Evolutionary conservation across 2,888 invertebrate genomes (phyloP), one percentile per base, ranked within the genome.

Genomic region (Macrosiphum euphorbiae): DNA sequence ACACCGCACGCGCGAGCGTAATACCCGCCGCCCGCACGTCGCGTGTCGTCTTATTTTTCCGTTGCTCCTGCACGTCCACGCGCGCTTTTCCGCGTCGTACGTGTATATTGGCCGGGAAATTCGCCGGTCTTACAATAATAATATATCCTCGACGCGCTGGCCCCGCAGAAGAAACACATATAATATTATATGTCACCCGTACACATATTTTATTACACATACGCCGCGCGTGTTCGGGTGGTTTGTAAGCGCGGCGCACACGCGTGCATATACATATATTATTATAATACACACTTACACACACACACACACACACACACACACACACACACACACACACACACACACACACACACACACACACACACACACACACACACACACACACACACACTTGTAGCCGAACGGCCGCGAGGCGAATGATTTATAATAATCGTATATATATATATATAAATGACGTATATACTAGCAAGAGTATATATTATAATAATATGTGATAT

Each of bases 401-500:
- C 35, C 35, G 52, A 35, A 52, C 5, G 28, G 61, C 44, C 67
- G n/a, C 50, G 41, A 50, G 52, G 8, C 78, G 78, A 91, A 91
- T 91, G 90, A 91, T 91, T 91, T 91, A 91, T 84, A 84, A 90
- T 78, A 52, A 90, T 90, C 78, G 5, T 20, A 2, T 35, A 35
- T 20, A 35, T 16, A 3, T 78, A 16, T 35, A 20, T 20, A 20
- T 78, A 28, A 2, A 26, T 58, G 55, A 58, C 24, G 26, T 61
- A 61, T 28, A 28, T 61, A 61, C 8, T 47, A 10, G 44, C 61
- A 28, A 26, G 2, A 55, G 55, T 58, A 26, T 58, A 58, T 61
- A 26, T 28, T 61, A 26, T 28, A 58, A 8, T 26, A 26, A 58
- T 58, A 58, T n/a, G n/a, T 67, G n/a, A 13, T 67, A 78, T 78